Evolutionary conservation across 2,888 invertebrate species (phyloP), one percentile per base, ranked within the genome.

Genomic region (Plusia festucae): DNA sequence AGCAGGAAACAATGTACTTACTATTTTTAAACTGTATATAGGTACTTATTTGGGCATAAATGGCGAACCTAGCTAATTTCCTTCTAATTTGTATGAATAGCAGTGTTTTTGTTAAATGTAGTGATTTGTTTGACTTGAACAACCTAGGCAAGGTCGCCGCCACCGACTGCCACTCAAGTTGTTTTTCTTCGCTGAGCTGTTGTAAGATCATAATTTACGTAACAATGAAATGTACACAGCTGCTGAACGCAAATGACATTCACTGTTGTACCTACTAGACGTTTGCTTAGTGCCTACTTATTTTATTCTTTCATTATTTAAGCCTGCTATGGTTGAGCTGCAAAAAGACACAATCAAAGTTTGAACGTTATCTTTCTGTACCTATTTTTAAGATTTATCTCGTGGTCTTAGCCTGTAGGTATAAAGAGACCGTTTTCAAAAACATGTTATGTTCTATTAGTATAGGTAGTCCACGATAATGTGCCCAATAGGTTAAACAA

Each of bases 101-200:
- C 58, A 63, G 49, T 55, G 60, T 73, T 72, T 65, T 59, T 72
- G 51, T 59, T 40, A 20, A 22, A 44, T 61, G 60, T 30, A 52
- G 24, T 62, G 62, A 62, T 67, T 71, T 73, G 70, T 76, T 79
- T 68, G 73, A 68, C 76, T 78, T 81, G 82, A 62, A 68, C 85
- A 85, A 85, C 83, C 84, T 77, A 68, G 81, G 78, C 89, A 89
- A 90, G 90, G 89, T 83, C 87, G 85, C 70, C 73, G 70, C 75
- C 73, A 70, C 71, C 66, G 46, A 78, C 81, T 84, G 84, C 86
- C 86, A 84, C 82, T 88, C 85, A 84, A 82, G 80, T 84, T 78
- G 74, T 74, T 70, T 65, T 68, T 64, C 56, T 70, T 69, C 58
- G 57, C 62, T 53, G 64, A 58, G 20, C 56, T 53, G 58, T 67